phyloP scores from a whole-genome alignment of 2,888 invertebrate species.

The Drepana falcataria region DNA sequence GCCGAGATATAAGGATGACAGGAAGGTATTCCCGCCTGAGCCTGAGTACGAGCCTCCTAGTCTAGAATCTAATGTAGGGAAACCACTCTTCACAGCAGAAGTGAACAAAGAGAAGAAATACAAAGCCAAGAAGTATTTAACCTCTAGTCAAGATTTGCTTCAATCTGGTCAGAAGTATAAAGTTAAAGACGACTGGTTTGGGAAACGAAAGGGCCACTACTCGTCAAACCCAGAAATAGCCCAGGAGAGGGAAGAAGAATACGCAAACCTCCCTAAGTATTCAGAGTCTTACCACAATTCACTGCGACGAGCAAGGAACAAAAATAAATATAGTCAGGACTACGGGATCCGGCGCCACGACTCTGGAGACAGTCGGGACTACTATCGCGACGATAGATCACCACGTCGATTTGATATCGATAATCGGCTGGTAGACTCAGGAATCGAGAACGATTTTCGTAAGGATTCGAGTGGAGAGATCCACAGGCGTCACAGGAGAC shows the following conservation, averaged over 20 bases:
- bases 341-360: conserved; percentile 61
- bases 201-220: conserved; percentile 74
- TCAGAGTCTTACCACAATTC: conserved; percentile 79
- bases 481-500: conserved; percentile 51
- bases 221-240: conserved; percentile 81
- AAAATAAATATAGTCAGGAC: conserved; percentile 57
- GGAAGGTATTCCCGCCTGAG: conserved; percentile 66
- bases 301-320: conserved; percentile 78
- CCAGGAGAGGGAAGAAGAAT: conserved; percentile 69
- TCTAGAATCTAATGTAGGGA: conserved; percentile 76
- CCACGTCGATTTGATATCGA: conserved; percentile 73
- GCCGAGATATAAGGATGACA: conserved; percentile 47
- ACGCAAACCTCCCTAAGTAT: conserved; percentile 67
- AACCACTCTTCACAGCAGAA: conserved; percentile 81
- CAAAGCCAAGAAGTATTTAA: conserved; percentile 62
- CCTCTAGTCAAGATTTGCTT: conserved; percentile 71
- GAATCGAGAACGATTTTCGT: conserved; percentile 89
- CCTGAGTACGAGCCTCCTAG: conserved; percentile 83
- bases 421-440: conserved; percentile 85
- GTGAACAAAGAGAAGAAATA: conserved; percentile 76
- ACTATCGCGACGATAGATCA: conserved; percentile 61
- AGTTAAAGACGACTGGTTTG: conserved; percentile 63
- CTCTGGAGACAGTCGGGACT: conserved; percentile 73
- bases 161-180: conserved; percentile 68
- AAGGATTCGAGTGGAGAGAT: conserved; percentile 83